phyloP scores from a whole-genome alignment of 2,797 vertebrate species.

The Xyrichtys novacula region DNA sequence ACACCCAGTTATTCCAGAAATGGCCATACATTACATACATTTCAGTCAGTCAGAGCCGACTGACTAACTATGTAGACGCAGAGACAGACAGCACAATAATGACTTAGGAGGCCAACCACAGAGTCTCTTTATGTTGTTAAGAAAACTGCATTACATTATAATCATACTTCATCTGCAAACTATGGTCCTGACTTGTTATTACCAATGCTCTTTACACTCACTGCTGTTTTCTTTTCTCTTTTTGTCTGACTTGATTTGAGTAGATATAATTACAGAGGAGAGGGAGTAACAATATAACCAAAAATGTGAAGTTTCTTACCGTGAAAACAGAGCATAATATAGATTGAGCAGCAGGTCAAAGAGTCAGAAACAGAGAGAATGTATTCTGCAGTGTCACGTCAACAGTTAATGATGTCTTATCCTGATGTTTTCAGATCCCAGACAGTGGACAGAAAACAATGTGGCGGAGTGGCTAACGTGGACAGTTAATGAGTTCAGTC shows the following conservation, averaged over 20 bases:
- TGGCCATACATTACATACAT: constrained; percentile 29
- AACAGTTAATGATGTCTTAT: background rate
- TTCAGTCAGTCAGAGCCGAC: constrained; percentile 35
- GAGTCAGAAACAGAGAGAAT: background rate
- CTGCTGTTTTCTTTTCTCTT: constrained; percentile 9
- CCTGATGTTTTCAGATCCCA: constrained; percentile 87
- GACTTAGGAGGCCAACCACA: constrained; percentile 61
- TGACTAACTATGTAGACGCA: constrained; percentile 38
- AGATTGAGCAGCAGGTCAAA: background rate
- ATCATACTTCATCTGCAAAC: constrained; percentile 34
- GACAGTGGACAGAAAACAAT: constrained; percentile 95
- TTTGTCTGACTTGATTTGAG: constrained; percentile 19
- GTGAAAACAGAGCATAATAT: background rate
- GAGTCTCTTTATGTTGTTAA: constrained; percentile 45
- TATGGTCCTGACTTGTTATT: constrained; percentile 22
- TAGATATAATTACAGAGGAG: constrained; percentile 12
- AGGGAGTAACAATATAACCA: constrained; percentile 13
- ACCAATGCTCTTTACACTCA: constrained; percentile 25
- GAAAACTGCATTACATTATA: constrained; percentile 53
- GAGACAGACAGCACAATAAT: constrained; percentile 55
- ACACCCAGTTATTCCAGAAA: constrained; percentile 42
- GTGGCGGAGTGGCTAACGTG: constrained; percentile 97
- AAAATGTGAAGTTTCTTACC: background rate
- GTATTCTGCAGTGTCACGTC: background rate
- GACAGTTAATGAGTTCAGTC: constrained; percentile 98